These are phyloP conservation scores for Siphamia tubifer DNA, from an alignment of 2,113 vertebrate species.

Conservation along the genomic window DNA sequence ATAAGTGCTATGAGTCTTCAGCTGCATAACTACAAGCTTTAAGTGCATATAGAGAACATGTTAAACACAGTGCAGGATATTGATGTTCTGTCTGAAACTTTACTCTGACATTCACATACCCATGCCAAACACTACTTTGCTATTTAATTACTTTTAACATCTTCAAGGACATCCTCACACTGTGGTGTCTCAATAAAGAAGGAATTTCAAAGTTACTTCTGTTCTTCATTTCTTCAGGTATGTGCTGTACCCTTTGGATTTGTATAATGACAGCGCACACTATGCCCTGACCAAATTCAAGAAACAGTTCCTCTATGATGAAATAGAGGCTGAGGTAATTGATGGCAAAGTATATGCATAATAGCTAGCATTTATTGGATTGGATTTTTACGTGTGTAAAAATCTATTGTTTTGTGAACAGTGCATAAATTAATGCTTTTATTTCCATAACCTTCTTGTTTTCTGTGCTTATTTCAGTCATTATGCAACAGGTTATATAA, in stretches of 20 bases:
- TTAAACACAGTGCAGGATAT: not conserved
- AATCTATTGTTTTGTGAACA: not conserved
- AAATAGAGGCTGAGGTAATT: constrained; percentile 95
- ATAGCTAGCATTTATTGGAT: no score
- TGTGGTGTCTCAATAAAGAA: no score
- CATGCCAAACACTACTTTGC: no score
- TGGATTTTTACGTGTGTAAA: no score
- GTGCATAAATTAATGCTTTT: not conserved
- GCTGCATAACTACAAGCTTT: not conserved
- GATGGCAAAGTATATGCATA: no score
- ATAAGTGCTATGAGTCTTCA: constrained; percentile 26
- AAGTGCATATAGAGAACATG: not conserved
- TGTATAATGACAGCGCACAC: constrained; percentile 98
- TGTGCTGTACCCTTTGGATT: constrained; percentile 94
- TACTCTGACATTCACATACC: no score
- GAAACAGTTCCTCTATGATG: constrained; percentile 98
- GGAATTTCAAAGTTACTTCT: no score
- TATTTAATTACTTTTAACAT: no score
- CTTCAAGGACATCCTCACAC: no score
- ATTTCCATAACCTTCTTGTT: not conserved
- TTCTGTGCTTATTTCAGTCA: not conserved
- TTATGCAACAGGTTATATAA: not conserved
- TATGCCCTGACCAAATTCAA: constrained; percentile 98
- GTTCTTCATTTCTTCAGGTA: constrained; percentile 79
- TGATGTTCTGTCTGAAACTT: no score